Base-by-base conservation (phyloP, 2,888 invertebrate genomes). In the Ditylenchus weischeri region DNA sequence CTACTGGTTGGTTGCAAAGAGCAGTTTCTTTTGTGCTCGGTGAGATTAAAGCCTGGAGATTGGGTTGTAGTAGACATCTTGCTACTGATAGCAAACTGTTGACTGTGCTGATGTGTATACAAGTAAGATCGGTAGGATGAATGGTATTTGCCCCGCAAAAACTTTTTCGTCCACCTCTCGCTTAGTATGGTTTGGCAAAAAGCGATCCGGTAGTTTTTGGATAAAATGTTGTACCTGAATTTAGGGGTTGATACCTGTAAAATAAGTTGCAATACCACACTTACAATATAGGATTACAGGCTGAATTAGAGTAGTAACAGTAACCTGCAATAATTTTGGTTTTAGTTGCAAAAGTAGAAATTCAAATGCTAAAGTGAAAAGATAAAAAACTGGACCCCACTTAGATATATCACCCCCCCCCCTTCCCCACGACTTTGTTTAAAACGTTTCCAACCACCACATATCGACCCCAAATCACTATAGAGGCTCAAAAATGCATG, bases 211-310 rank as follows among this genome's bases (percentile, higher is more conserved):
- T 88, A 88, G 78, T 88, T 88, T 72, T 85, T 85, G 0, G 87
- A 88, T 85, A 88, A 86, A 67, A 87, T 87, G 81, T 88, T 88
- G 85, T 29, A 29, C 5, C 29, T 29, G 5, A 29, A 29, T 29
- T 29, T 2, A 29, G 29, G 29, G 2, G 29, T 29, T 29, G 5
- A 29, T 29, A 29, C 2, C 29, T 29, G 29, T 29, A 29, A 29
- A 4, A 29, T 29, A 29, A 4, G 29, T 5, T 29, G 29, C 5
- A 5, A 2, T 29, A 29, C 29, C 5, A 29, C 29, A 29, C 29
- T 29, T 88, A 88, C 64, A 88, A 85, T 69, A 88, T 87, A 0
- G 88, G 88, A 78, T 88, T 88, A 78, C 88, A 87, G 64, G 88
- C 88, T 72, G 87, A 87, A 84, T 88, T 88, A 18, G 79, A 79